A percentile compares a stretch with the other conserved stretches of the same genome.
Evolutionary conservation across 2,888 invertebrate genomes (phyloP).

Genomic region (Antheraea yamamai): DNA sequence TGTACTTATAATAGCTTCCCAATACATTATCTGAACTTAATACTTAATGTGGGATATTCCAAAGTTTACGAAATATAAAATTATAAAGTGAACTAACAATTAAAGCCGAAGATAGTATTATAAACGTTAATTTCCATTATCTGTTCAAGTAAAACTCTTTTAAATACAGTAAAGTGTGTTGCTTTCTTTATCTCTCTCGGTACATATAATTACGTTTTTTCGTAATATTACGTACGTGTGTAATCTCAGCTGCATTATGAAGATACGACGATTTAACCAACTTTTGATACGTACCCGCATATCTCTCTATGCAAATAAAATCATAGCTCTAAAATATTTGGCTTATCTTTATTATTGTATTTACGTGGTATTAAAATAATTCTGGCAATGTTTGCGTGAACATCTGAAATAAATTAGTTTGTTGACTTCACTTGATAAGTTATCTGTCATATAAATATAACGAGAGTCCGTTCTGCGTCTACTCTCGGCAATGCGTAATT

Average conservation of each 20-base stretch:
- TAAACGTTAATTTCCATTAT: neutral
- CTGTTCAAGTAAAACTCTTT: neutral
- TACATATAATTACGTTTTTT: neutral
- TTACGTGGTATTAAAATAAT: neutral
- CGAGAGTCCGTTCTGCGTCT: neutral
- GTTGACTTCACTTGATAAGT: constrained; percentile 12
- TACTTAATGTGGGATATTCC: too few species aligned
- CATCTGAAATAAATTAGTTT: constrained; percentile 7
- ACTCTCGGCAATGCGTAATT: neutral
- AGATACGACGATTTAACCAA: constrained; percentile 4
- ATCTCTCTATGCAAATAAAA: constrained; percentile 9
- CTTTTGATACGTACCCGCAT: neutral
- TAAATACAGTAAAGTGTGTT: neutral
- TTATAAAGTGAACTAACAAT: neutral
- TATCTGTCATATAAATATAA: neutral
- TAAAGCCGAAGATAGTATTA: neutral
- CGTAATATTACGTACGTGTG: constrained; percentile 8
- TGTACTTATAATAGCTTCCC: too few species aligned
- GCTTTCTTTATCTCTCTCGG: neutral
- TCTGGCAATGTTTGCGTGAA: constrained; percentile 15
- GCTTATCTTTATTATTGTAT: constrained; percentile 4
- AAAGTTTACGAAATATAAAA: neutral
- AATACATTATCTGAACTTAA: too few species aligned
- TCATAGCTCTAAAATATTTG: neutral
- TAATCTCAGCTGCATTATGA: neutral